phyloP scores from a whole-genome alignment of 2,113 vertebrate genomes.

The Heterochromis multidens region DNA sequence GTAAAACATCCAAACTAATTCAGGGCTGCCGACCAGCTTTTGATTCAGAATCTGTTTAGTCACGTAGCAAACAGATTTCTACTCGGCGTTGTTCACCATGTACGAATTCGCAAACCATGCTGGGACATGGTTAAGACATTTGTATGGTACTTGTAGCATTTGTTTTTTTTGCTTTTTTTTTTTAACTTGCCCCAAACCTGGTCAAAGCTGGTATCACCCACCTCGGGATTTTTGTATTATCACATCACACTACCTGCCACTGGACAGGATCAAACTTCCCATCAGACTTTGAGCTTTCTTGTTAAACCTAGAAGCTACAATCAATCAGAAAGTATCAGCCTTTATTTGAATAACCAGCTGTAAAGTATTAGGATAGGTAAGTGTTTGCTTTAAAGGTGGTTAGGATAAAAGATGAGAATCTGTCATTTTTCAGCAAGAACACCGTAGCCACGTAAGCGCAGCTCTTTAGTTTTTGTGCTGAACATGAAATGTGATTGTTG shows the following conservation, averaged over 20 bases:
- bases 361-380: not conserved
- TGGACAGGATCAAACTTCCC: not conserved
- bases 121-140: slow-evolving; percentile 25
- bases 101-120: slow-evolving; percentile 24
- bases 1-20: slow-evolving; percentile 11
- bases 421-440: not conserved
- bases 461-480: not conserved
- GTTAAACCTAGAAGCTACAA: not conserved
- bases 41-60: slow-evolving; percentile 5
- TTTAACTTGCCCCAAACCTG: not conserved
- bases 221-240: not conserved
- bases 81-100: not conserved
- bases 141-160: slow-evolving; percentile 27
- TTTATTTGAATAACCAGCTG: slow-evolving; percentile 1
- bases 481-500: slow-evolving; percentile 4
- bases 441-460: slow-evolving; percentile 3
- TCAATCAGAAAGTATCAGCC: not conserved
- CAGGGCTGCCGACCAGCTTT: slow-evolving; percentile 22
- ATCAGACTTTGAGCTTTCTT: slow-evolving; percentile 16
- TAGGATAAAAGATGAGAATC: not conserved
- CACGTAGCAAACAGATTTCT: not conserved
- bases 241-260: not conserved
- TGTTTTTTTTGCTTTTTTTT: not conserved
- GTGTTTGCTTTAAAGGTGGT: slow-evolving; percentile 8
- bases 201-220: not conserved